phyloP scores from a whole-genome alignment of 2,797 vertebrate genomes.

The Sebastes melanostomus region DNA sequence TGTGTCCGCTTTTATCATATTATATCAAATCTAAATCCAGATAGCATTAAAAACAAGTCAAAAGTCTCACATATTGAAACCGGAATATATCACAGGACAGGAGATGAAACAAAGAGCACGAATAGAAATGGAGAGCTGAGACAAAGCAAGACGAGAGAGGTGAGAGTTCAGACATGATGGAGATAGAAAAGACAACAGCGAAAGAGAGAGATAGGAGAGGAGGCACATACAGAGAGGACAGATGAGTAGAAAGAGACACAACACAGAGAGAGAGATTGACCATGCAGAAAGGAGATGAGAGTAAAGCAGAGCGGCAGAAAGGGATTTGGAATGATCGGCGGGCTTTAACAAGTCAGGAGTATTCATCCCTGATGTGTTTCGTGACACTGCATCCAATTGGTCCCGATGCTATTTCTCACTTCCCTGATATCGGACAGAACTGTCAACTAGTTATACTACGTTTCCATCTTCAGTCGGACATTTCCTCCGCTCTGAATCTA shows the following conservation, averaged over 20 bases:
- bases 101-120: neutral
- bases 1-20: neutral
- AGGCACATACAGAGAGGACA: too few species aligned
- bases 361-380: slow-evolving; percentile 43
- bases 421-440: too few species aligned
- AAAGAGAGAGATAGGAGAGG: neutral
- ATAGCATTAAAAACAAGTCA: neutral
- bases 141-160: neutral
- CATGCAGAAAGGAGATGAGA: neutral
- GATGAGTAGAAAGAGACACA: neutral
- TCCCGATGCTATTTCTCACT: neutral
- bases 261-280: neutral
- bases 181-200: neutral
- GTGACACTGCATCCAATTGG: slow-evolving; percentile 57
- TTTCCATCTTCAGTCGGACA: too few species aligned
- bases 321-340: slow-evolving; percentile 27
- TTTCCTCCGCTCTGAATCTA: too few species aligned
- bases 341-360: slow-evolving; percentile 37
- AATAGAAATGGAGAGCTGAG: neutral
- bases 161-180: neutral
- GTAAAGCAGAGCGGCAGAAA: neutral
- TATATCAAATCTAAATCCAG: neutral
- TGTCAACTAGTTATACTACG: too few species aligned
- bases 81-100: neutral
- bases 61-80: neutral